Conservation (phyloP, 2,888 invertebrate species). For the Athalia rosae region DNA sequence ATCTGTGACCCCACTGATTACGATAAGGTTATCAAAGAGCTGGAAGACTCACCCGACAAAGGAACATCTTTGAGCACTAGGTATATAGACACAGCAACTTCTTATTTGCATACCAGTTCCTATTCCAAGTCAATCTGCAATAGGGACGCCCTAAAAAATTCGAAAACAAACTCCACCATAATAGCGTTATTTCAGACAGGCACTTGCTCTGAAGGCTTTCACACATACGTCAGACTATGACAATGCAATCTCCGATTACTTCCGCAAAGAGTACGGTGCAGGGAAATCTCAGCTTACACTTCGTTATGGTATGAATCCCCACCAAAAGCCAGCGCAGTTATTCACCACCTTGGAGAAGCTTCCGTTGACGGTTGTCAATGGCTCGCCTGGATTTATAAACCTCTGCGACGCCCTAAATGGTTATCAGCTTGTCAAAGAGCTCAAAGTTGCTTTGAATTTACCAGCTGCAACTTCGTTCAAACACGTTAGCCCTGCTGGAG, state of each 20-base stretch:
- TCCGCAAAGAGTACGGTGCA: constrained; percentile 90
- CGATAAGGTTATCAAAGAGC: constrained; percentile 82
- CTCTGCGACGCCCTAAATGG: constrained; percentile 97
- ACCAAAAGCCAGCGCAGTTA: constrained; percentile 96
- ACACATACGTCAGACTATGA: constrained; percentile 98
- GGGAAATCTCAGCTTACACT: constrained; percentile 87
- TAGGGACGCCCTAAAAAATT: not conserved
- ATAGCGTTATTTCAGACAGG: constrained; percentile 76
- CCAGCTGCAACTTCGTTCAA: constrained; percentile 98
- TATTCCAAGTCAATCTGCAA: not conserved
- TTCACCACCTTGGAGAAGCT: constrained; percentile 86
- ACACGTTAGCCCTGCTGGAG: constrained; percentile 98
- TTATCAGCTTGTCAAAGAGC: constrained; percentile 95
- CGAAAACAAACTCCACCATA: not conserved
- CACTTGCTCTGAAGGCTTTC: constrained; percentile 93
- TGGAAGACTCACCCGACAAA: constrained; percentile 78
- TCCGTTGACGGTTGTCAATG: constrained; percentile 92
- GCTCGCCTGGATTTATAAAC: constrained; percentile 98
- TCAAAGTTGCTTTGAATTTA: constrained; percentile 85
- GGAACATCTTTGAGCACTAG: constrained; percentile 85
- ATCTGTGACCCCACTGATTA: constrained; percentile 96
- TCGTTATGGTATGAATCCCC: constrained; percentile 98
- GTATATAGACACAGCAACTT: constrained; percentile 68
- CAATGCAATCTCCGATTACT: constrained; percentile 94
- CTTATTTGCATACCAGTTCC: not conserved